Conservation (phyloP, 2,113 vertebrate genomes). For the Ceratotherium simum region DNA sequence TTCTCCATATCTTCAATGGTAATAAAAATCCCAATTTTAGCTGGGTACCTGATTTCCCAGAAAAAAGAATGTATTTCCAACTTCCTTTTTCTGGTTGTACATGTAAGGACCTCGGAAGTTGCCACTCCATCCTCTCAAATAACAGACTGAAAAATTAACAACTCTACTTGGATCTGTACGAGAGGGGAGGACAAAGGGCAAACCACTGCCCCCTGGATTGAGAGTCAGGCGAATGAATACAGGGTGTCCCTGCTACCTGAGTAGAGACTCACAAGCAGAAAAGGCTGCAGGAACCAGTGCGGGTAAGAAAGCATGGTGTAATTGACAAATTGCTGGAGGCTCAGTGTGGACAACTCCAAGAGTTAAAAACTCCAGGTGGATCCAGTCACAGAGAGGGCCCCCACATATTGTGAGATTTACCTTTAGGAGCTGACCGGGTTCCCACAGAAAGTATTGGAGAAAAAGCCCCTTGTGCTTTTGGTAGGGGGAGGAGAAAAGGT, state of each 20-base stretch:
- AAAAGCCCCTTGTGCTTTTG: background rate
- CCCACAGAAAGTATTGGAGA: background rate
- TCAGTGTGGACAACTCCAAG: background rate
- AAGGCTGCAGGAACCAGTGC: background rate
- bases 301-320: background rate
- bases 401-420: background rate
- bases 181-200: background rate
- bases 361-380: background rate
- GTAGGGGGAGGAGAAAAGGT: background rate
- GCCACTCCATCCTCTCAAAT: background rate
- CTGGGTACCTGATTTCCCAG: background rate
- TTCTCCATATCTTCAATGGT: background rate
- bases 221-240: background rate
- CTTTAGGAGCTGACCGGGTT: background rate
- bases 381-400: background rate
- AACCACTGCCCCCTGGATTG: background rate
- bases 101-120: background rate
- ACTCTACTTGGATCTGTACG: background rate
- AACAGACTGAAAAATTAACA: background rate
- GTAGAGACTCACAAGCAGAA: background rate
- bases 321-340: background rate
- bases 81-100: background rate
- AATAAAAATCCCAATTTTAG: background rate
- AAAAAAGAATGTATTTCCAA: background rate
- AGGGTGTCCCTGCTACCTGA: background rate